A percentile compares a stretch with the other conserved stretches of the same genome.
phyloP scores from a whole-genome alignment of 2,888 invertebrate genomes.

The Sepiola atlantica region DNA sequence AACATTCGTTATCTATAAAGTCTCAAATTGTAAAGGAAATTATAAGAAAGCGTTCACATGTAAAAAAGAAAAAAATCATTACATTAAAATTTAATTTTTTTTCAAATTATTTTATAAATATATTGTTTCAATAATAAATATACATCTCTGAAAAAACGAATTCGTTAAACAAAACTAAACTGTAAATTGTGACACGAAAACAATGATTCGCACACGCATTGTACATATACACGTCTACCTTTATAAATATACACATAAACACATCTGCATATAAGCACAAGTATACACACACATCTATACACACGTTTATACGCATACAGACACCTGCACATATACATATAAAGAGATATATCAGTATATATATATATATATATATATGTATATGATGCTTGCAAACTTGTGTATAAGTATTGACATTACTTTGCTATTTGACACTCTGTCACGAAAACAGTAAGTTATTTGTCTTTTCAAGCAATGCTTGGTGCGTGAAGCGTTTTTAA shows the following conservation, averaged over 20 bases:
- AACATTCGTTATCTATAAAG: background rate
- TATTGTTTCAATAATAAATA: background rate
- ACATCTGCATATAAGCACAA: background rate
- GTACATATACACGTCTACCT: background rate
- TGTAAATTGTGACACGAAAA: background rate
- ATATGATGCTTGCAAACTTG: no score
- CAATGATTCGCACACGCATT: background rate
- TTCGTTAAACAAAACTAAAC: background rate
- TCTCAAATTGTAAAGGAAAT: background rate
- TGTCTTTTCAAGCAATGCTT: no score
- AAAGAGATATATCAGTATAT: no score
- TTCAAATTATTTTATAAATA: background rate
- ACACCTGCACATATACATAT: no score
- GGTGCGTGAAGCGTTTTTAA: no score
- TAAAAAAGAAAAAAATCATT: background rate
- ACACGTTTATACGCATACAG: no score
- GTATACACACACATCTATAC: no score
- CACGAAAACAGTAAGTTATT: no score
- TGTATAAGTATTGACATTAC: no score
- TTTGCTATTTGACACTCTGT: no score
- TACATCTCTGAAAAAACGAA: background rate
- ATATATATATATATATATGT: no score
- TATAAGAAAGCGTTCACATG: background rate
- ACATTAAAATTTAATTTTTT: background rate
- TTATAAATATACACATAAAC: background rate